Conservation (phyloP, 2,113 vertebrate species). For the Ciconia stormi region DNA sequence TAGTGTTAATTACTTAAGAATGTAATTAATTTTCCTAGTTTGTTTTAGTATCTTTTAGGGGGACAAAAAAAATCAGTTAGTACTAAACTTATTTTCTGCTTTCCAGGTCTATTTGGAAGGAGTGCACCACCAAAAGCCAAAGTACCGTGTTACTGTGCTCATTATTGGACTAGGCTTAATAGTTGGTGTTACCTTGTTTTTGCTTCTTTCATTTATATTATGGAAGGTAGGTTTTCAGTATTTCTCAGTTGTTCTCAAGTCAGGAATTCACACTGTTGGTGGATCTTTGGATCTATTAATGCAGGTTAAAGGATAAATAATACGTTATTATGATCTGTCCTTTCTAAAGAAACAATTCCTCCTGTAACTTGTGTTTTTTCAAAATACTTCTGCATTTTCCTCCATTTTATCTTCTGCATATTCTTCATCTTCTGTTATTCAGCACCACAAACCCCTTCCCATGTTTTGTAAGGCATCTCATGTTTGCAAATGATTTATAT, state of each 20-base stretch:
- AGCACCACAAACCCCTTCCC: background rate
- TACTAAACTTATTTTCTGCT: background rate
- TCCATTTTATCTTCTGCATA: background rate
- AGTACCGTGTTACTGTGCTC: slow-evolving; percentile 72
- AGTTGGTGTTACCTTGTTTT: slow-evolving; percentile 82
- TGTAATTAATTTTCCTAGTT: background rate
- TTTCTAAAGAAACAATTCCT: background rate
- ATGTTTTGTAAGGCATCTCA: background rate
- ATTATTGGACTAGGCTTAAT: slow-evolving; percentile 83
- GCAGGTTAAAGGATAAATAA: background rate
- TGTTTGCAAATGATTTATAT: background rate
- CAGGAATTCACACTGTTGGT: background rate
- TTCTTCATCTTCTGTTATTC: background rate
- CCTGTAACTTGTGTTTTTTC: background rate
- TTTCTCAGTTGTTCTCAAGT: background rate
- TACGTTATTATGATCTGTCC: background rate
- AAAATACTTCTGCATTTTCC: background rate
- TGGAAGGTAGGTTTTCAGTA: slow-evolving; percentile 85
- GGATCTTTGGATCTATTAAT: background rate
- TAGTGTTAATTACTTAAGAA: background rate
- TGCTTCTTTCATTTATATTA: slow-evolving; percentile 80
- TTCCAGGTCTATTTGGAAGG: slow-evolving; percentile 86
- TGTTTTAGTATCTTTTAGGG: background rate
- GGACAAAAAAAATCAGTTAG: background rate
- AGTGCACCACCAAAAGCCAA: slow-evolving; percentile 83